Evolutionary conservation across 2,113 vertebrate genomes (phyloP).

Genomic region (Turnix velox): DNA sequence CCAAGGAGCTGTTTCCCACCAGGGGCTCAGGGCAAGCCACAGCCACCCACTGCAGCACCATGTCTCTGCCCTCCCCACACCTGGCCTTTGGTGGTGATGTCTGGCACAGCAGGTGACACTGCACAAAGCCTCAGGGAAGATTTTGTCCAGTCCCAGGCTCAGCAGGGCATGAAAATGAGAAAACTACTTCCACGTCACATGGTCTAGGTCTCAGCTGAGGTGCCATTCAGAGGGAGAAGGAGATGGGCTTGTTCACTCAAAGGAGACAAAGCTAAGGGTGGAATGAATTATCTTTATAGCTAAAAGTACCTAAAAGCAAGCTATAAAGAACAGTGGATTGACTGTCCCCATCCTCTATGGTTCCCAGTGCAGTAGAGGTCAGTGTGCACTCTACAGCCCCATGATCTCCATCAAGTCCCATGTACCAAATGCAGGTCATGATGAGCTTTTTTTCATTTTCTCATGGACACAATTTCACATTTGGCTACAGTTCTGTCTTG

Average conservation of each 20-base stretch:
- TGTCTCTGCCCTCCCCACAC: not conserved
- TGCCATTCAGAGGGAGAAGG: not conserved
- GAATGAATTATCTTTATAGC: not conserved
- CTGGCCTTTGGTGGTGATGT: fast-evolving
- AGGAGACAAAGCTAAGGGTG: not conserved
- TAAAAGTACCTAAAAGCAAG: not conserved
- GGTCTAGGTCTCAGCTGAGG: not conserved
- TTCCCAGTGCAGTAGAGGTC: too few species aligned
- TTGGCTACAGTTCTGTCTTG: not conserved
- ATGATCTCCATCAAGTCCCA: fast-evolving
- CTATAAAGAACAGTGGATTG: not conserved
- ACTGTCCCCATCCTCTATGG: too few species aligned
- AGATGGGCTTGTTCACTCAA: not conserved
- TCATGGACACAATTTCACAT: not conserved
- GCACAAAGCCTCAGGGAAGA: not conserved
- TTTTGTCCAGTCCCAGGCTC: not conserved
- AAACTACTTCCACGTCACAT: not conserved
- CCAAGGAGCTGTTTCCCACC: not conserved
- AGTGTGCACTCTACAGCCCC: fast-evolving
- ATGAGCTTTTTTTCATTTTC: too few species aligned
- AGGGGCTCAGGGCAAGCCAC: too few species aligned
- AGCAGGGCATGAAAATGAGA: not conserved
- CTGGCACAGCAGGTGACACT: too few species aligned
- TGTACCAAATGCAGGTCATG: not conserved
- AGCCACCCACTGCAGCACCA: fast-evolving